Base-by-base conservation (phyloP, 2,113 vertebrate species). In the Nicator chloris region DNA sequence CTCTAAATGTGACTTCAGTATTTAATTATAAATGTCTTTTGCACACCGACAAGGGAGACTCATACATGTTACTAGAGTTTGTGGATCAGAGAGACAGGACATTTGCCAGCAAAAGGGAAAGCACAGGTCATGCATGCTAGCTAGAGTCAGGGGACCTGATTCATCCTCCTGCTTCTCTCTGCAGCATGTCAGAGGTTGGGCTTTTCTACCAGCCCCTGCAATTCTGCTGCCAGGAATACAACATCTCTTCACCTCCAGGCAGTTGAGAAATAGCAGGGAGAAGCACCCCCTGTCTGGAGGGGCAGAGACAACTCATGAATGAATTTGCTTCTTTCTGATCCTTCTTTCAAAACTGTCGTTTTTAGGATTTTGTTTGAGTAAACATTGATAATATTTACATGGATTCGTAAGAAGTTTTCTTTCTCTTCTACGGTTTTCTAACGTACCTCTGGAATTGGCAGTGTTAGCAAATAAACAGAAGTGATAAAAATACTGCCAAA, bases 21-120 rank as follows among this genome's bases (percentile, higher is more conserved):
- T 77, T 40, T 80, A 44, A 23, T 33, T 79, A 19, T 12, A 50
- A 75, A 47, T 40, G 47, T 33, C 35, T 28, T 47, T 69, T 68
- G 63, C 39, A 15, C 40, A 50, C 16, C 0, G 0, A 19, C 18
- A 2, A 6, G 21, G 19, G 82, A 76, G 56, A 23, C 73, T 47
- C 0, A 0, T 39, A 24, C 15, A 2, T 4, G 18, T 83, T 54
- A 23, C 33, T 59, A 4, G 47, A 66, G 51, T 57, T 57, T 70
- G 71, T 60, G 78, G 51, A 24, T 50, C 61, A 42, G 68, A 54
- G 37, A 87, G 40, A 16, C 26, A 24, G 28, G 23, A 31, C 22
- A 2, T 88, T 68, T 64, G n/a, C 31, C 44, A 61, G 50, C 27
- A 42, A 39, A 40, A 88, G 39, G 28, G 28, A 56, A 76, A 65